Evolutionary conservation across 1,140 invertebrate genomes (phyloP).

Genomic region (Pantala flavescens): DNA sequence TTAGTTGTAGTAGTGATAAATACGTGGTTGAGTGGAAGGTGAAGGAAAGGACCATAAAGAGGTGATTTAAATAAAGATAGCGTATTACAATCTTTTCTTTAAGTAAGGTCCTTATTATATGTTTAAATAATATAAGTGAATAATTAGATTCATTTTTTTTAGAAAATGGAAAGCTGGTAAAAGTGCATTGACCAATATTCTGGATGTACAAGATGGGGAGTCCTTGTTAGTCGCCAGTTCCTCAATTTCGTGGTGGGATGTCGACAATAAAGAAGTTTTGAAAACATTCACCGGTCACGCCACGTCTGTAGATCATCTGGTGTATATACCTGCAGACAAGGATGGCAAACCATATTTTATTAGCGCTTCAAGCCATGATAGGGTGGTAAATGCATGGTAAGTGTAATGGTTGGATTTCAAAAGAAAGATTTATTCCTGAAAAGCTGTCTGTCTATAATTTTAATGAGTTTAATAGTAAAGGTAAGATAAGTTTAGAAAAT

Average conservation of each 20-base stretch:
- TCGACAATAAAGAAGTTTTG: slow-evolving; percentile 44
- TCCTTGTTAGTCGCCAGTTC: slow-evolving; percentile 51
- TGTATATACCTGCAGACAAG: slow-evolving; percentile 33
- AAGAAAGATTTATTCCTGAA: too few relatives aligned
- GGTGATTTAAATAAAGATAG: slow-evolving; percentile 28
- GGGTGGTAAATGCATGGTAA: slow-evolving; percentile 50
- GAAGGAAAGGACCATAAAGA: slow-evolving; percentile 31
- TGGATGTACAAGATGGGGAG: slow-evolving; percentile 48
- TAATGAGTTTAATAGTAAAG: too few relatives aligned
- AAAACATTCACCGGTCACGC: slow-evolving; percentile 56
- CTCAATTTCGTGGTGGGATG: slow-evolving; percentile 54
- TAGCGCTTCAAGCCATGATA: slow-evolving; percentile 46
- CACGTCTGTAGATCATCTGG: slow-evolving; percentile 46
- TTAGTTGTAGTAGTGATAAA: slow-evolving; percentile 40
- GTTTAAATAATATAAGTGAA: too few relatives aligned
- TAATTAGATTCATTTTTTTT: slow-evolving; percentile 25
- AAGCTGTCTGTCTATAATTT: too few relatives aligned
- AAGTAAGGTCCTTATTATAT: too few relatives aligned
- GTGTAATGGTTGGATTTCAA: slow-evolving; percentile 26
- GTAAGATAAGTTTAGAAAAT: too few relatives aligned
- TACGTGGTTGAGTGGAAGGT: slow-evolving; percentile 40
- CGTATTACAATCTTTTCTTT: background rate
- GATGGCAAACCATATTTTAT: slow-evolving; percentile 43
- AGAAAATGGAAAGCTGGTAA: slow-evolving; percentile 55
- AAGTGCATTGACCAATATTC: slow-evolving; percentile 51